Percentiles rank a stretch among this genome's conserved stretches.
These are phyloP conservation scores for Drosophila macrospina DNA, from an alignment of 2,888 invertebrate genomes.

Conservation along the genomic window DNA sequence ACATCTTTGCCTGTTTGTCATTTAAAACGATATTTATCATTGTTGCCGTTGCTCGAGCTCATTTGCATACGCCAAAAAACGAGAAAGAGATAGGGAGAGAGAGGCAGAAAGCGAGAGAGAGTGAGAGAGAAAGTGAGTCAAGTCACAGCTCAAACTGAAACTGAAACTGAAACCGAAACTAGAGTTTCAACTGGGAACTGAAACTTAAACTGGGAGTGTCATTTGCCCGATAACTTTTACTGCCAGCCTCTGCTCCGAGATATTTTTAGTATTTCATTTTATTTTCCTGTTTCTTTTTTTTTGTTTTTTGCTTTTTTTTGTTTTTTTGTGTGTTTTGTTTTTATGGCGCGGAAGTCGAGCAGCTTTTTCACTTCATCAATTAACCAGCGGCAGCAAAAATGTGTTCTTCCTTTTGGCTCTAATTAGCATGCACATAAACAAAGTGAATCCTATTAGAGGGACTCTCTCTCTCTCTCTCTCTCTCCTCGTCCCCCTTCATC, in stretches of 20 bases:
- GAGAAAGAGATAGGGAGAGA: not conserved
- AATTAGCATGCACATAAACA: slow-evolving; percentile 81
- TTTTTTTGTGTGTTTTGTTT: slow-evolving; percentile 35
- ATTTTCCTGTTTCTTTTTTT: not conserved
- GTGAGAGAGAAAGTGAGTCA: no score
- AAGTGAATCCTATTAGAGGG: slow-evolving; percentile 76
- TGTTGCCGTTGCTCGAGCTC: slow-evolving; percentile 50
- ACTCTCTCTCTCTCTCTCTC: not conserved
- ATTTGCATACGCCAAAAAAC: slow-evolving; percentile 53
- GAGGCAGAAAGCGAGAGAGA: not conserved
- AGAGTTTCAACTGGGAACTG: slow-evolving; percentile 3
- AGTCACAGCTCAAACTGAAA: slow-evolving; percentile 7
- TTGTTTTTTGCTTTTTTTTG: slow-evolving; percentile 24
- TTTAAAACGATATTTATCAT: slow-evolving; percentile 76
- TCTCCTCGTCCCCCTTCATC: not conserved
- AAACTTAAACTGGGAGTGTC: slow-evolving; percentile 44
- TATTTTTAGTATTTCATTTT: slow-evolving; percentile 48
- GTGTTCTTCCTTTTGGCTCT: slow-evolving; percentile 71
- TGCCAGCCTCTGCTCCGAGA: slow-evolving; percentile 17
- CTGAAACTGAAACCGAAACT: slow-evolving; percentile 1
- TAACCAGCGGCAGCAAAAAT: slow-evolving; percentile 77
- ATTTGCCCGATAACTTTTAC: slow-evolving; percentile 59
- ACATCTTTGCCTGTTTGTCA: slow-evolving; percentile 69
- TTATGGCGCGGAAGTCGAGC: slow-evolving; percentile 40
- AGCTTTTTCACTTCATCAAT: slow-evolving; percentile 79